phyloP scores from a whole-genome alignment of 2,797 vertebrate genomes.

The Menidia menidia region DNA sequence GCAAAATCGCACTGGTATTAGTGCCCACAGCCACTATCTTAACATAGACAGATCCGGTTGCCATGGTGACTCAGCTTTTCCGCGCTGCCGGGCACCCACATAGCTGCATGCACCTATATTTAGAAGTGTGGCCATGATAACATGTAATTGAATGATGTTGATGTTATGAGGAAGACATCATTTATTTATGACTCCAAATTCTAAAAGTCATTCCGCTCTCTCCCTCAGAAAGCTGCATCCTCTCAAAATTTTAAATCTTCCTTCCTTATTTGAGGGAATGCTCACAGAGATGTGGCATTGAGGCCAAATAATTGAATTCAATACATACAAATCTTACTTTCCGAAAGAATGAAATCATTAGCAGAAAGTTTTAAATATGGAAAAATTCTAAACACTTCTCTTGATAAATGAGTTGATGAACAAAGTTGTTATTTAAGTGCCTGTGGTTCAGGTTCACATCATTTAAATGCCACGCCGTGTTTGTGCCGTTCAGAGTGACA shows the following conservation, averaged over 20 bases:
- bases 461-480: neutral
- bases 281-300: neutral
- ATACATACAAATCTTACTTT: too few relatives aligned
- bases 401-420: neutral
- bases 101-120: constrained; percentile 21
- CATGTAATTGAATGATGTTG: constrained; percentile 12
- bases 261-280: too few relatives aligned
- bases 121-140: constrained; percentile 6
- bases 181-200: constrained; percentile 2
- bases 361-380: too few relatives aligned
- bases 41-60: constrained; percentile 12
- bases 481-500: constrained; percentile 1
- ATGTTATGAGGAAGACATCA: constrained; percentile 3
- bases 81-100: constrained; percentile 1
- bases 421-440: neutral
- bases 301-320: too few relatives aligned
- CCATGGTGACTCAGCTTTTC: constrained; percentile 14
- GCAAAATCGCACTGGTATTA: constrained; percentile 1
- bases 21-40: neutral
- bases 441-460: neutral
- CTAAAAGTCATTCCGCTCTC: constrained; percentile 14
- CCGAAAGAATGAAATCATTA: too few relatives aligned
- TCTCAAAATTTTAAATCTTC: neutral
- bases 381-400: neutral
- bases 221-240: neutral